Conservation (phyloP, 2,797 vertebrate species). For the Phrynocephalus guinanensis region DNA sequence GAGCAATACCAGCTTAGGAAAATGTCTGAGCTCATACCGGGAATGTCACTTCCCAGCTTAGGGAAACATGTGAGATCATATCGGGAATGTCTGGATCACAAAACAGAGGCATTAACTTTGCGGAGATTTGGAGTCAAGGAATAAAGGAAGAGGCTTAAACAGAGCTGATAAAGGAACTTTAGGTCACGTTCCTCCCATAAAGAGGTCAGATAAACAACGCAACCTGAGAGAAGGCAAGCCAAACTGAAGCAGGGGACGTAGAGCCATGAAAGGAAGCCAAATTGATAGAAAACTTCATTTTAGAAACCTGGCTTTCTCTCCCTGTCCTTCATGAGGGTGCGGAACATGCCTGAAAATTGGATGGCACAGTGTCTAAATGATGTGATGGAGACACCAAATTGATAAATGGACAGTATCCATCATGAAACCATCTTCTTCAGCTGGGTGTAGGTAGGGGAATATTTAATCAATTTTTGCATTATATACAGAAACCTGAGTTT, state of each 20-base stretch:
- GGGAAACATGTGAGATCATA: no score
- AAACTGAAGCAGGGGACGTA: neutral
- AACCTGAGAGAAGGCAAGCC: neutral
- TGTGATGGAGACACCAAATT: neutral
- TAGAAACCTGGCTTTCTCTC: neutral
- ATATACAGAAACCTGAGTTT: neutral
- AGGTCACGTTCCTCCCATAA: neutral
- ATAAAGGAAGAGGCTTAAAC: slow-evolving; percentile 16
- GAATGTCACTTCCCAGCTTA: slow-evolving; percentile 10
- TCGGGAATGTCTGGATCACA: neutral
- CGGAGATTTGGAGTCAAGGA: slow-evolving; percentile 12
- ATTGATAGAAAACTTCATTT: neutral
- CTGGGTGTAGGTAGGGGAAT: neutral
- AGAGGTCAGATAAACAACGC: accelerated
- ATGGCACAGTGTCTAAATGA: neutral
- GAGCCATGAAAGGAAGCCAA: neutral
- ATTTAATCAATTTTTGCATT: neutral
- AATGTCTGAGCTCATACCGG: slow-evolving; percentile 35
- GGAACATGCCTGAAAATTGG: neutral
- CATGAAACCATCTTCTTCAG: neutral
- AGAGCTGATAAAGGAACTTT: slow-evolving; percentile 26
- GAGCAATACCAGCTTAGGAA: slow-evolving; percentile 38
- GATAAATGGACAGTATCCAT: neutral
- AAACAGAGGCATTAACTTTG: slow-evolving; percentile 25
- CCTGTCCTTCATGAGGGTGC: neutral